Conservation (phyloP, 2,113 vertebrate species). For the Scatophagus argus region DNA sequence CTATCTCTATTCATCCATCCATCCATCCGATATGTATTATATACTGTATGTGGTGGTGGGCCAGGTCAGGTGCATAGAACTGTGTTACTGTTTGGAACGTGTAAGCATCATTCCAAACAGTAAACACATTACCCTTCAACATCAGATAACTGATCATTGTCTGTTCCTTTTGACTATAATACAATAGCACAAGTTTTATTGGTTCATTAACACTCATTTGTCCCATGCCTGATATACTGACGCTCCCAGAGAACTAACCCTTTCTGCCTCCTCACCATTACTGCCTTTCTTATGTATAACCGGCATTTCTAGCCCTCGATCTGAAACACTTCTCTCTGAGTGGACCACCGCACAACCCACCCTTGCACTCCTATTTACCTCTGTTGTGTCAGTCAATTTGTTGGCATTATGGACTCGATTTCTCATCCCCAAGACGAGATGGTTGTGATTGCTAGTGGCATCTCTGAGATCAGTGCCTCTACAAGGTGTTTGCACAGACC, state of each 20-base stretch:
- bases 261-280: conserved; percentile 49
- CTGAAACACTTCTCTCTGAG: conserved; percentile 43
- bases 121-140: not conserved
- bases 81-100: not conserved
- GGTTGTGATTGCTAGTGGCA: conserved; percentile 49
- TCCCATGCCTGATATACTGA: conserved; percentile 83
- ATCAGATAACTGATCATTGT: not conserved
- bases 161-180: not conserved
- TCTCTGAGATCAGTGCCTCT: conserved; percentile 45
- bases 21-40: too few species aligned
- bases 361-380: conserved; percentile 41
- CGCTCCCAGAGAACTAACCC: conserved; percentile 57
- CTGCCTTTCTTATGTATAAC: too few species aligned
- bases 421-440: conserved; percentile 62
- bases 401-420: conserved; percentile 80
- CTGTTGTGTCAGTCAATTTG: conserved; percentile 52
- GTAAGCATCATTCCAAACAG: not conserved
- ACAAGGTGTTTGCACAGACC: conserved; percentile 2
- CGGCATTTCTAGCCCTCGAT: too few species aligned
- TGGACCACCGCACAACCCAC: conserved; percentile 50
- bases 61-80: not conserved
- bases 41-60: too few species aligned
- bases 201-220: conserved; percentile 32
- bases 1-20: too few species aligned
- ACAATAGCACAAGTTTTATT: conserved; percentile 5